These are phyloP conservation scores for Prolemur simus DNA, from an alignment of 2,113 vertebrate species.

Conservation along the genomic window DNA sequence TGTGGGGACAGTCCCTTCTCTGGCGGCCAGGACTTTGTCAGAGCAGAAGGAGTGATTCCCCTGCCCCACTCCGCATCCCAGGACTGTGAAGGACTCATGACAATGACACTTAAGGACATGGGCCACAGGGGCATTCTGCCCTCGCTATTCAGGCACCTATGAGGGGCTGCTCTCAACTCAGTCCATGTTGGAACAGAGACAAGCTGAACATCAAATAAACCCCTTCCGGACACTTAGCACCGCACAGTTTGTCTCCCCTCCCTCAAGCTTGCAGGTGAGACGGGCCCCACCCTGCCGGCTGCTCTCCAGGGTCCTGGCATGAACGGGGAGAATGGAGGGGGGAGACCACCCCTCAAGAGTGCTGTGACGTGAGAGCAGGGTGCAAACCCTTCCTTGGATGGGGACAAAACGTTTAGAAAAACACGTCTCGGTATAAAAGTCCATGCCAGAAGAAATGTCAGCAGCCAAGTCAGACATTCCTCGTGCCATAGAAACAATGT, in stretches of 20 bases:
- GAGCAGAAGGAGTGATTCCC: neutral
- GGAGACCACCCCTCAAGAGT: slow-evolving; percentile 42
- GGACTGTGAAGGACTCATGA: neutral
- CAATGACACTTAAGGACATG: neutral
- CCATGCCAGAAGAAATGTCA: neutral
- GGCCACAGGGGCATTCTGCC: neutral
- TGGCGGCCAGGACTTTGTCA: too few species aligned
- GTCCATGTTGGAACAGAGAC: slow-evolving; percentile 40
- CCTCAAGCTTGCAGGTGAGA: slow-evolving; percentile 39
- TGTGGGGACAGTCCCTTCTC: neutral
- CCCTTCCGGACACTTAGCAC: neutral
- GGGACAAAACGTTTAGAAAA: neutral
- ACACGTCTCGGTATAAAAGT: slow-evolving; percentile 31
- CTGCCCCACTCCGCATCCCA: neutral
- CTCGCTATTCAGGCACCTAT: neutral
- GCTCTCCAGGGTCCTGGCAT: slow-evolving; percentile 47
- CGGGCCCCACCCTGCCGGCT: slow-evolving; percentile 57
- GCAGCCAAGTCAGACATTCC: neutral
- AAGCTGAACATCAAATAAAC: slow-evolving; percentile 51
- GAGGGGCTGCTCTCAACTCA: neutral
- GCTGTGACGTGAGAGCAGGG: slow-evolving; percentile 54
- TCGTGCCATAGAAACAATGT: neutral
- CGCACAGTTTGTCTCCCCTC: slow-evolving; percentile 28
- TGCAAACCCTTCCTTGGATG: slow-evolving; percentile 32
- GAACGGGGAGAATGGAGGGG: slow-evolving; percentile 54